phyloP scores from a whole-genome alignment of 2,797 vertebrate species.

The Sternotherus odoratus region DNA sequence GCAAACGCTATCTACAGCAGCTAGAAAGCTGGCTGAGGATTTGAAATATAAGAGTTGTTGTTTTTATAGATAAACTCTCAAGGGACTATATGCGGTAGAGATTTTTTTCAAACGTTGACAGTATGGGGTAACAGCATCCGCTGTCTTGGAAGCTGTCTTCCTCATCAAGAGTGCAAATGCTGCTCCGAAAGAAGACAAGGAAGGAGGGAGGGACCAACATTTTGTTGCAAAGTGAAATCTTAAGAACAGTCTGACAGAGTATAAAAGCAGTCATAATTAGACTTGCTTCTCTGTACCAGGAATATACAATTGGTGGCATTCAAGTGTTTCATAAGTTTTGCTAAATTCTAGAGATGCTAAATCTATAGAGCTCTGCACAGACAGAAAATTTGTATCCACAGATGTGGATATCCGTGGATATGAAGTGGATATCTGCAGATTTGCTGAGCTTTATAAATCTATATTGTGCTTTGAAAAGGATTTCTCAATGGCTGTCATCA shows the following conservation, averaged over 20 bases:
- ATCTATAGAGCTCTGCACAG: not conserved
- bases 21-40: not conserved
- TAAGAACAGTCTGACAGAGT: not conserved
- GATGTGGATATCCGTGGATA: too few relatives aligned
- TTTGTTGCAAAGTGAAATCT: not conserved
- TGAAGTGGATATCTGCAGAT: too few relatives aligned
- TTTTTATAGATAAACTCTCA: not conserved
- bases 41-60: not conserved
- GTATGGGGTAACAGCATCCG: fast-evolving
- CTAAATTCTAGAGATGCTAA: not conserved
- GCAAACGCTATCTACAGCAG: not conserved
- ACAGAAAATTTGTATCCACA: too few relatives aligned
- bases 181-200: not conserved
- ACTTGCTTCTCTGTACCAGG: not conserved
- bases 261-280: not conserved
- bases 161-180: not conserved
- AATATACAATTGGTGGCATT: not conserved
- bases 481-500: not conserved
- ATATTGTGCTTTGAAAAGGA: not conserved
- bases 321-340: not conserved
- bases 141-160: not conserved
- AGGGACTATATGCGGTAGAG: not conserved
- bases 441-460: too few relatives aligned
- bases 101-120: not conserved
- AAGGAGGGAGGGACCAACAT: not conserved